These are phyloP conservation scores for Aphelenchoides besseyi DNA, from an alignment of 1,140 invertebrate species.

Conservation along the genomic window DNA sequence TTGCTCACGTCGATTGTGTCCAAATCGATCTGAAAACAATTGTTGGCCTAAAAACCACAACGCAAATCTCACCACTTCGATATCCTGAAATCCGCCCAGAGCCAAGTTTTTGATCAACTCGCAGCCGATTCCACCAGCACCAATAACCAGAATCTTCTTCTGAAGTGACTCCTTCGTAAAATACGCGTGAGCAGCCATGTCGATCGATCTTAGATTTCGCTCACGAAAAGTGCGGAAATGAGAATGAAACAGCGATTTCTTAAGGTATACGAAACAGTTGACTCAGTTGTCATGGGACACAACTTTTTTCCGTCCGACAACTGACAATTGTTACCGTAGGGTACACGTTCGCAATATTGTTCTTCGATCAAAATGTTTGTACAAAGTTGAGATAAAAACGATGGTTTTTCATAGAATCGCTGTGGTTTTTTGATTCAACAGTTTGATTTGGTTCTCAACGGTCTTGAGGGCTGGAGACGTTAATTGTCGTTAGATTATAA, in stretches of 20 bases:
- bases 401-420: too few species aligned
- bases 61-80: constrained; percentile 79
- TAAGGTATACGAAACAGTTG: background rate
- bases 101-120: constrained; percentile 96
- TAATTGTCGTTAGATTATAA: too few species aligned
- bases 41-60: constrained; percentile 1
- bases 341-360: too few species aligned
- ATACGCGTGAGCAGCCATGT: constrained; percentile 8
- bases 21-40: constrained; percentile 82
- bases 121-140: constrained; percentile 97
- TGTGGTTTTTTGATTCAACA: too few species aligned
- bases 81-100: constrained; percentile 83
- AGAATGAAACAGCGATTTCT: constrained; percentile 9
- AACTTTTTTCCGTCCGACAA: too few species aligned
- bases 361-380: too few species aligned
- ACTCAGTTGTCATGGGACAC: too few species aligned
- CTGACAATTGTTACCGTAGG: too few species aligned
- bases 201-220: background rate
- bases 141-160: constrained; percentile 76
- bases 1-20: constrained; percentile 99
- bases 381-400: too few species aligned
- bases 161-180: background rate
- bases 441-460: too few species aligned
- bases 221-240: background rate
- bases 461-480: too few species aligned